Conservation (phyloP, 2,797 vertebrate genomes). For the Aplochiton taeniatus region DNA sequence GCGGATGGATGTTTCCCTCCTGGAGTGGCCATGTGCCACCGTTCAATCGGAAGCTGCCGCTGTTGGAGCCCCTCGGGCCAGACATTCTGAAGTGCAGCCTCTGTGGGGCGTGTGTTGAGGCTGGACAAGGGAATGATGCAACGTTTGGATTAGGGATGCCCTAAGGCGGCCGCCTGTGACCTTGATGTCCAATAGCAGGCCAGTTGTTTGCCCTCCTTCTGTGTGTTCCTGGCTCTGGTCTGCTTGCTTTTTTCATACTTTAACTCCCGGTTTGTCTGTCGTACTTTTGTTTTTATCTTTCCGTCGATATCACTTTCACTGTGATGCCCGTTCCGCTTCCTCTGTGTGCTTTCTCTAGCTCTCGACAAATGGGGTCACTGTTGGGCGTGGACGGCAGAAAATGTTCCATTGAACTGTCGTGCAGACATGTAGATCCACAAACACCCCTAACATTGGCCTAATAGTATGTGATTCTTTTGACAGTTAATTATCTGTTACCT, state of each 20-base stretch:
- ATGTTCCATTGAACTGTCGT: constrained; percentile 18
- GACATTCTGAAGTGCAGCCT: constrained; percentile 54
- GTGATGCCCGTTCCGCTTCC: too few species aligned
- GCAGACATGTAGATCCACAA: neutral
- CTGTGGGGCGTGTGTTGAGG: constrained; percentile 22
- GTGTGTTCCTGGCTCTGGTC: neutral
- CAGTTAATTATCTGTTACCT: too few species aligned
- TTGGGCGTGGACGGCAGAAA: neutral
- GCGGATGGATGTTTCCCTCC: constrained; percentile 46
- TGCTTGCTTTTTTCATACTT: too few species aligned
- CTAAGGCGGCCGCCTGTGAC: constrained; percentile 23
- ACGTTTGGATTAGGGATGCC: neutral
- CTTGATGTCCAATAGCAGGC: constrained; percentile 17
- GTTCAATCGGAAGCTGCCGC: constrained; percentile 52
- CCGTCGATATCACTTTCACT: too few species aligned
- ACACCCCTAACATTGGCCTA: neutral
- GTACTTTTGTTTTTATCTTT: too few species aligned
- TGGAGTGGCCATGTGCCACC: constrained; percentile 37
- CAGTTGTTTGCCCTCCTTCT: constrained; percentile 10
- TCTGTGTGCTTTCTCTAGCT: too few species aligned
- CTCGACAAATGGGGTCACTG: neutral
- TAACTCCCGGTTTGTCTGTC: too few species aligned
- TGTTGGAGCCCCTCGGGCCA: constrained; percentile 45
- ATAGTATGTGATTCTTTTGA: too few species aligned
- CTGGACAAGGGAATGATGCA: constrained; percentile 29